Conservation (phyloP, 2,113 vertebrate genomes). For the Gymnocephalus cernua region DNA sequence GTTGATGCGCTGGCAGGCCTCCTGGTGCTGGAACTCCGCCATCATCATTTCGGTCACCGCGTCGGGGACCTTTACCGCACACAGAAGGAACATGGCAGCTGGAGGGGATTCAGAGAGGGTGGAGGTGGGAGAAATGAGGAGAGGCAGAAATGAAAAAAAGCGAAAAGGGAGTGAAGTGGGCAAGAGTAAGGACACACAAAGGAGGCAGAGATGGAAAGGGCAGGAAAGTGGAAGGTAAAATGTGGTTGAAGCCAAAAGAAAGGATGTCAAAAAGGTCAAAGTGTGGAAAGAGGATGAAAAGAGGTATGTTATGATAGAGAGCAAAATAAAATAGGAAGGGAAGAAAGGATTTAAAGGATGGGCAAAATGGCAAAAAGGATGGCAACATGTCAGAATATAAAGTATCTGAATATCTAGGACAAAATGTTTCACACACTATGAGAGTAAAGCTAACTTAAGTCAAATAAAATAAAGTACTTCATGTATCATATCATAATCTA, state of each 20-base stretch:
- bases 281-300: not conserved
- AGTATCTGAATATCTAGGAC: not conserved
- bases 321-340: not conserved
- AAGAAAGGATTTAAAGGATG: not conserved
- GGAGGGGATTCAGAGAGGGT: slow-evolving; percentile 34
- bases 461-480: not conserved
- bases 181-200: not conserved
- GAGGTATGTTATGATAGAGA: not conserved
- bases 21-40: slow-evolving; percentile 97
- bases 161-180: slow-evolving; percentile 5
- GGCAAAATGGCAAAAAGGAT: too few relatives aligned
- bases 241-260: not conserved
- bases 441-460: not conserved
- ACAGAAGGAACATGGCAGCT: slow-evolving; percentile 99
- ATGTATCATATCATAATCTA: not conserved
- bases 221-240: not conserved
- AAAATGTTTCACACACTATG: not conserved
- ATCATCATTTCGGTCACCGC: slow-evolving; percentile 97
- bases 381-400: not conserved
- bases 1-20: slow-evolving; percentile 95
- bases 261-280: not conserved
- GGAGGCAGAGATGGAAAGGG: not conserved
- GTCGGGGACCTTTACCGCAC: slow-evolving; percentile 97
- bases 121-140: not conserved
- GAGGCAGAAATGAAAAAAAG: not conserved